Evolutionary conservation across 2,113 vertebrate species (phyloP), one percentile per base, ranked within the genome.

Genomic region (Hirundichthys speculiger): DNA sequence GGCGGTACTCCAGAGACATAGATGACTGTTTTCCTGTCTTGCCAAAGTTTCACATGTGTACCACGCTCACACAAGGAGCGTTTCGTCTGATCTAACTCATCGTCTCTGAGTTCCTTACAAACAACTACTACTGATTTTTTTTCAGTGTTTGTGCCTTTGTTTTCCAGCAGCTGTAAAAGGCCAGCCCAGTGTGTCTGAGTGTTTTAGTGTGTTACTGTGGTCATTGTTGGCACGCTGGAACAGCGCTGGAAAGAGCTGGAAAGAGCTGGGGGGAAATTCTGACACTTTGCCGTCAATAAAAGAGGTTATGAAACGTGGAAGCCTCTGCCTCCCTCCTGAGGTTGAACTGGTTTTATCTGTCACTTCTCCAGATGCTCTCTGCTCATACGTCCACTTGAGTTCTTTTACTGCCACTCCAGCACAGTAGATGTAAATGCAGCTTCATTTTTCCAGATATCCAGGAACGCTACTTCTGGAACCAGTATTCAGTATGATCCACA

Each of bases 201-300:
- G 43, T 51, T 52, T 56, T 21, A 73, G 15, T 64, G 53, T 55
- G 52, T 19, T 25, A 71, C 13, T 71, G 65, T 73, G 70, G 49
- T 69, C 4, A 8, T 34, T 54, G 40, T 74, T 45, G 38, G 58
- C 50, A 1, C 67, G 68, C 73, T 7, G 4, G 64, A 60, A 66
- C 25, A 38, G 18, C 59, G 63, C 63, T 86, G 81, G 81, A 84
- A 86, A 79, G 62, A 79, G 63, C 63, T 86, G 81, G 81, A 84
- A 86, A 79, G 62, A 79, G 81, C 81, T 79, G 24, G 47, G n/a
- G 77, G 86, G 79, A 67, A 57, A 77, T 74, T 83, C 68, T 82
- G 69, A 80, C 84, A 79, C 81, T 72, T 76, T 79, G 76, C 52
- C 21, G 41, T 60, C 72, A 52, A 66, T 83, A 79, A 83, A 83